Conservation (phyloP, 2,888 invertebrate species). For the Cylloceria caligata region DNA sequence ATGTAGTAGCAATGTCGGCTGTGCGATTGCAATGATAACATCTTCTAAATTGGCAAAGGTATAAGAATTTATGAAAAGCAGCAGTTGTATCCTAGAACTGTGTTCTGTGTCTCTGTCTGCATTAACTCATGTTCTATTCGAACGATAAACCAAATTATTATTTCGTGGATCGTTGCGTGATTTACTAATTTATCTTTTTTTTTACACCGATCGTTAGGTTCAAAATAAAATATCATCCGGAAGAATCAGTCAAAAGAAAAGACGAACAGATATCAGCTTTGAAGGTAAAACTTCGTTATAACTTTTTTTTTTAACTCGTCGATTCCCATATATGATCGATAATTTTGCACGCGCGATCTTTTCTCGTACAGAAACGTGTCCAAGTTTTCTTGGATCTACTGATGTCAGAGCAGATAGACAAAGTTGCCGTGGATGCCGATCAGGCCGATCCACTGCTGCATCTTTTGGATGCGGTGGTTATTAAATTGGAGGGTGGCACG, state of each 20-base stretch:
- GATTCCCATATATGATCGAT: constrained; percentile 18
- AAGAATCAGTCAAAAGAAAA: constrained; percentile 95
- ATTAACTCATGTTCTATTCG: constrained; percentile 53
- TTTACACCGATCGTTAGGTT: constrained; percentile 90
- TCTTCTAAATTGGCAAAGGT: constrained; percentile 34
- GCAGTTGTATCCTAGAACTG: constrained; percentile 46
- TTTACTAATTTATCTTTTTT: constrained; percentile 61
- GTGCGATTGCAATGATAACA: constrained; percentile 29
- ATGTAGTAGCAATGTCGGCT: constrained; percentile 23
- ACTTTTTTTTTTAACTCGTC: constrained; percentile 56
- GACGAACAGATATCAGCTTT: constrained; percentile 93
- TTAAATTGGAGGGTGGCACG: constrained; percentile 96
- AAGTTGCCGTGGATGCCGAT: constrained; percentile 93
- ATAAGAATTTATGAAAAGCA: constrained; percentile 48
- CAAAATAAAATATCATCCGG: constrained; percentile 99
- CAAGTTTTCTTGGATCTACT: constrained; percentile 95
- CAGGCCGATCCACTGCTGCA: constrained; percentile 93
- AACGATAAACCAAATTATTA: constrained; percentile 24
- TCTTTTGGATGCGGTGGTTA: constrained; percentile 97
- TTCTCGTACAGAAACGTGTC: constrained; percentile 89
- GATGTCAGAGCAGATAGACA: constrained; percentile 90
- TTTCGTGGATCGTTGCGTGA: background rate
- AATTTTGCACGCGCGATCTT: background rate
- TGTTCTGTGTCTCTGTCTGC: constrained; percentile 42
- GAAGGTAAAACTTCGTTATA: constrained; percentile 87